Evolutionary conservation across 2,888 invertebrate species (phyloP).

Genomic region (Dendrolimus houi): DNA sequence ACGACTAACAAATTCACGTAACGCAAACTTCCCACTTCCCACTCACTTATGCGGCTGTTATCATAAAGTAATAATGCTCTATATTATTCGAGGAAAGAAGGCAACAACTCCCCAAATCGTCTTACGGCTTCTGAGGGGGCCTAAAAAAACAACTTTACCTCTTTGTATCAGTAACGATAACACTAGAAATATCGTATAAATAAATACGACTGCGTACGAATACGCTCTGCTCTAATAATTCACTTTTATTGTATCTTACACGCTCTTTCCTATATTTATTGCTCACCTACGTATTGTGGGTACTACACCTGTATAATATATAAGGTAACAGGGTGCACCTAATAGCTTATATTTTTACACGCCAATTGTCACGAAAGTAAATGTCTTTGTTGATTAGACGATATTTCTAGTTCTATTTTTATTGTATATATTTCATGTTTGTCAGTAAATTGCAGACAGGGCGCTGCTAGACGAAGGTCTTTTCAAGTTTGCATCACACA

Average conservation of each 20-base stretch:
- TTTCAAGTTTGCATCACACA: too few species aligned
- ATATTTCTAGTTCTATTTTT: constrained; percentile 3
- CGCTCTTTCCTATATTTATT: constrained; percentile 70
- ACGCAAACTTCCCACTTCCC: constrained; percentile 9
- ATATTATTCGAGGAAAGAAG: constrained; percentile 5
- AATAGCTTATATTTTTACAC: constrained; percentile 47
- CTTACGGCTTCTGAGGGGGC: constrained; percentile 11
- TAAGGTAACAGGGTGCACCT: constrained; percentile 53
- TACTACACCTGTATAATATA: constrained; percentile 59
- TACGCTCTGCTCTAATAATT: constrained; percentile 69
- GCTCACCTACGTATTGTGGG: constrained; percentile 60
- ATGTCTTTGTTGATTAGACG: constrained; percentile 12
- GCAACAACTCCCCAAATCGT: constrained; percentile 8
- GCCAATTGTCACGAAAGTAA: constrained; percentile 32
- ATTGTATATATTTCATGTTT: too few species aligned
- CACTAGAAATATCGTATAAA: constrained; percentile 39
- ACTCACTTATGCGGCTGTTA: constrained; percentile 9
- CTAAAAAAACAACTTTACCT: constrained; percentile 38
- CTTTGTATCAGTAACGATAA: constrained; percentile 42
- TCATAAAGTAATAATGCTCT: constrained; percentile 7
- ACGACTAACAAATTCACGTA: constrained; percentile 3
- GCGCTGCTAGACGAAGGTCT: too few species aligned
- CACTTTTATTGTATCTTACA: constrained; percentile 73
- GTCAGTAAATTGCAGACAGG: too few species aligned
- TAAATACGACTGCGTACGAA: constrained; percentile 54